A percentile compares a stretch with the other conserved stretches of the same genome.
Conservation (phyloP, 2,888 invertebrate genomes). For the Sminthurinus aureus region DNA sequence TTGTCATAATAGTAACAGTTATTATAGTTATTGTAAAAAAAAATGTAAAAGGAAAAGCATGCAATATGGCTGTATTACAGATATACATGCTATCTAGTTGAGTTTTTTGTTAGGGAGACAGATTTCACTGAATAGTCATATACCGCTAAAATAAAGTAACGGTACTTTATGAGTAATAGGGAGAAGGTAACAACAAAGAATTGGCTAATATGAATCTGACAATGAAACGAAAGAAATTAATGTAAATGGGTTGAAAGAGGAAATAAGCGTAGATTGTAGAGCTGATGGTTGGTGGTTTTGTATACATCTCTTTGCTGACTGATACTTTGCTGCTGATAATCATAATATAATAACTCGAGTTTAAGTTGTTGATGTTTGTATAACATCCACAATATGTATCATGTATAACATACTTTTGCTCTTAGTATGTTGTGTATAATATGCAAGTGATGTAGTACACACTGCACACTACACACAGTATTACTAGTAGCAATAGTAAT, state of each 20-base stretch:
- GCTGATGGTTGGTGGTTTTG: slow-evolving; percentile 12
- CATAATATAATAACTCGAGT: slow-evolving; percentile 23
- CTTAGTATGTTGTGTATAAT: neutral
- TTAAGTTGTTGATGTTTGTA: slow-evolving; percentile 19
- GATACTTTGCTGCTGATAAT: slow-evolving; percentile 19
- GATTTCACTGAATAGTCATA: neutral
- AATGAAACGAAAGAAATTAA: slow-evolving; percentile 24
- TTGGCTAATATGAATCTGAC: slow-evolving; percentile 1
- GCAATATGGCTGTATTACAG: neutral
- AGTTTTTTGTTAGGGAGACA: neutral
- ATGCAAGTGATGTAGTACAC: neutral
- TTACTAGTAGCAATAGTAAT: too few relatives aligned
- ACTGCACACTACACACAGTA: too few relatives aligned
- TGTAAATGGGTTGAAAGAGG: slow-evolving; percentile 37
- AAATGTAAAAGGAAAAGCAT: neutral
- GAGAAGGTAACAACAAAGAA: neutral
- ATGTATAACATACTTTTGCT: too few relatives aligned
- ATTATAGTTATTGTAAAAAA: neutral
- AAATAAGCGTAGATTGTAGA: slow-evolving; percentile 8
- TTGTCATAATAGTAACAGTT: too few relatives aligned
- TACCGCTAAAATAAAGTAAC: neutral
- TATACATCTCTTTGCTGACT: neutral
- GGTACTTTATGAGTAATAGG: neutral
- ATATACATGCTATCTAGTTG: too few relatives aligned
- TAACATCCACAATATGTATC: neutral